Base-by-base conservation (phyloP, 2,888 invertebrate species). In the Temnothorax unifasciatus region DNA sequence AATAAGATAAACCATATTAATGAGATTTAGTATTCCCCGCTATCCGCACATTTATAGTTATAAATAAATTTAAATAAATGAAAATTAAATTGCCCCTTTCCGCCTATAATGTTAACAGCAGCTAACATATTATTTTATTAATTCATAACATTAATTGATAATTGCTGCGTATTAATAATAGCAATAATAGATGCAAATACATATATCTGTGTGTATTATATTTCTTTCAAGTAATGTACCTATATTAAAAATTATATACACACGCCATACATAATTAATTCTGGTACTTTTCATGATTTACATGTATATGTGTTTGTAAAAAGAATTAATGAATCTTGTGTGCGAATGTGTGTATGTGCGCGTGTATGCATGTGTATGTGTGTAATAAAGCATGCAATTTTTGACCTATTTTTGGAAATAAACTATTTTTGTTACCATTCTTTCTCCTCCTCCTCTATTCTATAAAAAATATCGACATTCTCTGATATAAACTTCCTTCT, bases 401-500 rank as follows among this genome's bases (percentile, higher is more conserved):
- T 66, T 52, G 13, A 0, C 18, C 41, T 13, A 29, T 41, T 44
- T 77, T 29, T 75, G 4, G 5, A 25, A 50, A 44, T n/a, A 9
- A 44, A 44, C 4, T 29, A 25, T 25, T 29, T 29, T n/a, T 34
- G 6, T 34, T 34, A 34, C 34, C 9, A n/a, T 66, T 13, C 3
- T n/a, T 3, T n/a, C 3, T 9, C 1, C 3, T 18, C 15, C 6
- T 3, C 21, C 59, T n/a, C 50, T n/a, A 41, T 41, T 41, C 41
- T 47, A 15, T 18, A 66, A 41, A 63, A n/a, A 57, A 68, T 82
- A 64, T 89, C 83, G 73, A 21, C 38, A 9, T 29, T 21, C 50
- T 34, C 21, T 81, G 89, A 91, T 85, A 87, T 57, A 79, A 71
- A 71, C 87, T 86, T 89, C 90, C 90, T 82, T 29, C 81, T 89